Percentiles rank a stretch among this genome's conserved stretches.
These are phyloP conservation scores for Hesperophylax magnus DNA, from an alignment of 1,140 invertebrate species.

Conservation along the genomic window DNA sequence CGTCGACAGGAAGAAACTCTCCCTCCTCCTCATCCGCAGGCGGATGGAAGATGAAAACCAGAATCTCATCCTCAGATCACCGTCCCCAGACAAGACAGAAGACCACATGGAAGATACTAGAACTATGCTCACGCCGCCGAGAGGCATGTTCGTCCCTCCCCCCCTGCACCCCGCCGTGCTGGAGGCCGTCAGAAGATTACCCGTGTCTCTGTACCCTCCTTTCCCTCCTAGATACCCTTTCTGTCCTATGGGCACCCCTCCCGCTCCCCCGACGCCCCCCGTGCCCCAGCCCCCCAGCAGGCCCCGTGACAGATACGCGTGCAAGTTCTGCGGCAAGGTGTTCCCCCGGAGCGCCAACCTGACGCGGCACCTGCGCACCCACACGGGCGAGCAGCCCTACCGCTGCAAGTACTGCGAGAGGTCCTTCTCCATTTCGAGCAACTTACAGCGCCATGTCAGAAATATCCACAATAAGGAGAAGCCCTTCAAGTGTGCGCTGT, in stretches of 20 bases:
- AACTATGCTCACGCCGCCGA: constrained; percentile 44
- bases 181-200: constrained; percentile 65
- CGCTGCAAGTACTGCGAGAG: constrained; percentile 99
- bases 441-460: constrained; percentile 97
- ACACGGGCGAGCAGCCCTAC: constrained; percentile 98
- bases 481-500: constrained; percentile 89
- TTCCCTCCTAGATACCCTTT: constrained; percentile 68
- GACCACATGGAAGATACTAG: constrained; percentile 60
- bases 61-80: constrained; percentile 74
- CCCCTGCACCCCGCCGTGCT: constrained; percentile 66
- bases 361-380: constrained; percentile 95
- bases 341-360: constrained; percentile 99
- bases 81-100: constrained; percentile 67
- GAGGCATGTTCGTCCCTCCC: constrained; percentile 63
- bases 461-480: constrained; percentile 99
- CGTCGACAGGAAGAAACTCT: constrained; percentile 83
- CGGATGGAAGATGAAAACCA: constrained; percentile 83
- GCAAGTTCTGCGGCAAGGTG: constrained; percentile 98
- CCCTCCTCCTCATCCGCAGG: constrained; percentile 58
- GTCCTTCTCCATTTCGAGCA: constrained; percentile 98
- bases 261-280: constrained; percentile 67
- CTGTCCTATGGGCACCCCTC: constrained; percentile 65
- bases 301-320: constrained; percentile 93
- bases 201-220: constrained; percentile 67
- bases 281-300: constrained; percentile 73